phyloP scores from a whole-genome alignment of 2,888 invertebrate species.

The Gibbula magus region DNA sequence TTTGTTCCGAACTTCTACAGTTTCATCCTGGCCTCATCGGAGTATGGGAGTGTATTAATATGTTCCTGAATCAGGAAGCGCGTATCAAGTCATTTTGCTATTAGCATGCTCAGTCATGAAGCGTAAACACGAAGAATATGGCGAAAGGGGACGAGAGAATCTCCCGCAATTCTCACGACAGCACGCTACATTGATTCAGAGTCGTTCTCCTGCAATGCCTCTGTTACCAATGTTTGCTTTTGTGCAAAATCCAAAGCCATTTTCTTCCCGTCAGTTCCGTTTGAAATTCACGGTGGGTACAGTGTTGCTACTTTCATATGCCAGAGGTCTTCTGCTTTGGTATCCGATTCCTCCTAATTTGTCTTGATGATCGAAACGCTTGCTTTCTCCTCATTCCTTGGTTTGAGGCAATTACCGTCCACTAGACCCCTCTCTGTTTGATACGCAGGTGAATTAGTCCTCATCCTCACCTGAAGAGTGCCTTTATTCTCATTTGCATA shows the following conservation, averaged over 20 bases:
- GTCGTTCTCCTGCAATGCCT: slow-evolving; percentile 1
- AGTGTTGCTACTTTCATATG: slow-evolving; percentile 4
- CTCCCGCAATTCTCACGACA: slow-evolving; percentile 9
- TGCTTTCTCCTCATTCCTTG: neutral
- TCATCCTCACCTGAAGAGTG: neutral
- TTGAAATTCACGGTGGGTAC: slow-evolving; percentile 6
- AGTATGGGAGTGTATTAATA: slow-evolving; percentile 17
- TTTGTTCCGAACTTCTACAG: slow-evolving; percentile 22
- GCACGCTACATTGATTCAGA: slow-evolving; percentile 21
- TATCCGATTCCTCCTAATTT: neutral
- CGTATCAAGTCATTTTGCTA: slow-evolving; percentile 26
- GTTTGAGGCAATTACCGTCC: neutral
- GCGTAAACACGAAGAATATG: slow-evolving; percentile 29
- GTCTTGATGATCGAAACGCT: neutral
- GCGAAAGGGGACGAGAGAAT: slow-evolving; percentile 15
- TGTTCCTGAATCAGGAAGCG: slow-evolving; percentile 27
- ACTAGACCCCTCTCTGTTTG: neutral
- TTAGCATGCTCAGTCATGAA: slow-evolving; percentile 32
- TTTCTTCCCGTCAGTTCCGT: slow-evolving; percentile 28
- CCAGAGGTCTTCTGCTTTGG: neutral
- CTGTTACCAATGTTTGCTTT: slow-evolving; percentile 29
- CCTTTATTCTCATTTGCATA: slow-evolving; percentile 4
- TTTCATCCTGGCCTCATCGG: slow-evolving; percentile 19
- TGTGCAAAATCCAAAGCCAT: slow-evolving; percentile 29
- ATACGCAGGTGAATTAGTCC: slow-evolving; percentile 2